These are phyloP conservation scores for Arizona elegans DNA, from an alignment of 2,113 vertebrate species.

Conservation along the genomic window DNA sequence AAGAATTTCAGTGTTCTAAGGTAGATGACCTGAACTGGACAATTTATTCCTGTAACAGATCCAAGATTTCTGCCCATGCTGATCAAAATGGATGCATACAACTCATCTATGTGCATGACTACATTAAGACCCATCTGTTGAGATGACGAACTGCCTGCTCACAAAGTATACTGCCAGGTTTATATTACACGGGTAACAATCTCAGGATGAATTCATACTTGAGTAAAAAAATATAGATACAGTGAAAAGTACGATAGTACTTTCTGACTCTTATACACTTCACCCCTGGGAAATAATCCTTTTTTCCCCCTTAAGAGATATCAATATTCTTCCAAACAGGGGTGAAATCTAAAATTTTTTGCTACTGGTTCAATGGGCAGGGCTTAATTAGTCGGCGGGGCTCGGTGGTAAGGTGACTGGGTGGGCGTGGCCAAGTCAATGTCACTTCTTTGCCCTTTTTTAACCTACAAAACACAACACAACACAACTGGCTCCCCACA, in stretches of 20 bases:
- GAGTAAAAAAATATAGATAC: slow-evolving; percentile 23
- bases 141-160: slow-evolving; percentile 31
- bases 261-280: slow-evolving; percentile 36
- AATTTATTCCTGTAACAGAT: slow-evolving; percentile 28
- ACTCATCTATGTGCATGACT: slow-evolving; percentile 34
- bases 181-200: not conserved
- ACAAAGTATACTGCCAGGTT: slow-evolving; percentile 47
- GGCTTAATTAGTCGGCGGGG: too few relatives aligned
- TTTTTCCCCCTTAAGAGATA: not conserved
- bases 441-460: too few relatives aligned
- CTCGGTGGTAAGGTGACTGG: too few relatives aligned
- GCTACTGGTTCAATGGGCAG: too few relatives aligned
- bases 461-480: too few relatives aligned
- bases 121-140: slow-evolving; percentile 43
- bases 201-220: slow-evolving; percentile 45
- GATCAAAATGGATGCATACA: slow-evolving; percentile 54
- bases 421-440: too few relatives aligned
- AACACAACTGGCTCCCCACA: too few relatives aligned
- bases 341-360: too few relatives aligned
- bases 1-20: slow-evolving; percentile 19
- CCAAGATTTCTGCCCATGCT: slow-evolving; percentile 43
- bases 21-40: slow-evolving; percentile 23
- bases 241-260: slow-evolving; percentile 6
- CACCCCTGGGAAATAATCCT: not conserved
- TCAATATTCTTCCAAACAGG: not conserved